Evolutionary conservation across 2,888 invertebrate species (phyloP).

Genomic region (Drosophila glabriapex): DNA sequence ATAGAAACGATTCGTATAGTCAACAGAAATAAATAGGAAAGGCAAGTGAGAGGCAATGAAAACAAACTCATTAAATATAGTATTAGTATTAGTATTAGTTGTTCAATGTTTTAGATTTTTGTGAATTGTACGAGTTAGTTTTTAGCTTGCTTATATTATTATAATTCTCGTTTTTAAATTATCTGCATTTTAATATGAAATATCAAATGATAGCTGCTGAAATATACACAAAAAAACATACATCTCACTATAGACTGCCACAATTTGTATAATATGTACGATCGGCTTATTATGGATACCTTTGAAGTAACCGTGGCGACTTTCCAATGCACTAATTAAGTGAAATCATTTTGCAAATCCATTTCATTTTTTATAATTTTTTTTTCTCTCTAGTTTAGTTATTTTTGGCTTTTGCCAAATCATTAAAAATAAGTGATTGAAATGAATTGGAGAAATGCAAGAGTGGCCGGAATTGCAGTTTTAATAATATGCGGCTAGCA

Average conservation of each 20-base stretch:
- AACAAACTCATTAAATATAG: neutral
- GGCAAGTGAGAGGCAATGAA: neutral
- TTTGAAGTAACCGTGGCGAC: conserved; percentile 3
- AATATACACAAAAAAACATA: no score
- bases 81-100: neutral
- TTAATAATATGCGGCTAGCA: conserved; percentile 28
- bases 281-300: no score
- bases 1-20: neutral
- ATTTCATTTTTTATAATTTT: conserved; percentile 3
- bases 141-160: neutral
- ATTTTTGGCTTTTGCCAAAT: conserved; percentile 39
- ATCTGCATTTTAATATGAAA: neutral
- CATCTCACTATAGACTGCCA: no score
- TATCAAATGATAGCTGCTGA: neutral
- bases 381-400: conserved; percentile 16
- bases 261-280: neutral
- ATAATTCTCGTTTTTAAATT: neutral
- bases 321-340: conserved; percentile 20
- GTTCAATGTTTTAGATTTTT: neutral
- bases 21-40: neutral
- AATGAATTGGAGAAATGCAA: conserved; percentile 55
- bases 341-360: conserved; percentile 43
- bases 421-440: conserved; percentile 55
- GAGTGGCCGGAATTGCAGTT: conserved; percentile 41
- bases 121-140: neutral